Conservation (phyloP, 2,113 vertebrate species). For the Rattus norvegicus region DNA sequence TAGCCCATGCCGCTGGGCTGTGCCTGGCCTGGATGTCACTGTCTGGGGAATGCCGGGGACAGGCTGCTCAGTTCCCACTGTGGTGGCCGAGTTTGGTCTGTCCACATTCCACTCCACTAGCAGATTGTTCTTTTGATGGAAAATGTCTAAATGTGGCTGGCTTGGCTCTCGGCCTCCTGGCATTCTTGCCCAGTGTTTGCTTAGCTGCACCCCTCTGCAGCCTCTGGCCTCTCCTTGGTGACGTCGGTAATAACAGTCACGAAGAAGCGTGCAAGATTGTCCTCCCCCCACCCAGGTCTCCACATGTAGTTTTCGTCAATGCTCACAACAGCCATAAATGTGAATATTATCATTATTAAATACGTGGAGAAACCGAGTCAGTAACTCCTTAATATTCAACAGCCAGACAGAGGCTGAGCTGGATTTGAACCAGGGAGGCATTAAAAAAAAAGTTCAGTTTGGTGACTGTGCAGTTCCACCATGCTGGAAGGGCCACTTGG, state of each 20-base stretch:
- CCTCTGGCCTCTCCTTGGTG: background rate
- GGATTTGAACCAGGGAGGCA: background rate
- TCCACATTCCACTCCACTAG: background rate
- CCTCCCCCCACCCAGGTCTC: no score
- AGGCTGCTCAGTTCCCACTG: background rate
- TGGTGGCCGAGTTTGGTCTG: background rate
- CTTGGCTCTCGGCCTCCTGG: background rate
- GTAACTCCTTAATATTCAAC: fast-evolving
- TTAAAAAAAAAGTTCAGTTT: background rate
- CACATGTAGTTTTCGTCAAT: no score
- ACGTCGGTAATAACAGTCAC: background rate
- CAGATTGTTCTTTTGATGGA: background rate
- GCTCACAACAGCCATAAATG: background rate
- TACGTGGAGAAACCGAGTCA: background rate
- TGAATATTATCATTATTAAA: background rate
- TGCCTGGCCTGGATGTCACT: fast-evolving
- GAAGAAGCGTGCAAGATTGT: no score
- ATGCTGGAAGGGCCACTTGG: background rate
- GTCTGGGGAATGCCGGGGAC: background rate
- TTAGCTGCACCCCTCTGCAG: background rate
- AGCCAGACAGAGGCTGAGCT: background rate
- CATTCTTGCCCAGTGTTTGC: background rate
- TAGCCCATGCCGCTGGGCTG: no score
- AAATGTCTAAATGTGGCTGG: background rate
- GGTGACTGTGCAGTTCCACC: fast-evolving